Conservation (phyloP, 2,888 invertebrate genomes). For the Megalurothrips usitatus region DNA sequence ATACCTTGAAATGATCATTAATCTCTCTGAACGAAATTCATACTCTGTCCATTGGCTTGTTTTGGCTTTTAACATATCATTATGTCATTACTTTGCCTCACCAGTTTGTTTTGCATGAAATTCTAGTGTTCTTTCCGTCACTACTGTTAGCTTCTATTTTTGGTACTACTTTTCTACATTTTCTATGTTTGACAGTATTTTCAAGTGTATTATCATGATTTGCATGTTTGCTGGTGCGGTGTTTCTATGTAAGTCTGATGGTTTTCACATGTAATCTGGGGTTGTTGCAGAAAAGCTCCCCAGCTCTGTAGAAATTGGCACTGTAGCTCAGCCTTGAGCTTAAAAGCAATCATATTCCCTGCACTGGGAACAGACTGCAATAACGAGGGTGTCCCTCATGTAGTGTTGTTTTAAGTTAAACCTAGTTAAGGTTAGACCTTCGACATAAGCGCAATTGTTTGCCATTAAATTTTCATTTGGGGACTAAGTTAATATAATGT, state of each 20-base stretch:
- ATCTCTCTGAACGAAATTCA: background rate
- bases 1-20: background rate
- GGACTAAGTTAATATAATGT: no score
- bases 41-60: background rate
- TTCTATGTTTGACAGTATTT: constrained; percentile 27
- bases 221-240: constrained; percentile 11
- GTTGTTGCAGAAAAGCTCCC: background rate
- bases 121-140: background rate
- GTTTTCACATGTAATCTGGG: background rate
- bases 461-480: background rate
- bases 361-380: background rate
- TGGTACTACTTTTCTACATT: constrained; percentile 26
- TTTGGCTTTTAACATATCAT: constrained; percentile 15
- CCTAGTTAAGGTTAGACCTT: background rate
- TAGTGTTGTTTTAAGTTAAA: constrained; percentile 1
- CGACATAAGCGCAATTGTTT: background rate
- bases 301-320: background rate
- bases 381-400: constrained; percentile 2
- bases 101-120: constrained; percentile 4
- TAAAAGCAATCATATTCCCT: background rate
- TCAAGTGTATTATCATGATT: constrained; percentile 20
- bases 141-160: constrained; percentile 12
- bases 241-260: constrained; percentile 17
- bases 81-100: background rate
- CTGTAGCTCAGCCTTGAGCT: background rate